Percentiles rank a stretch among this genome's conserved stretches.
These are phyloP conservation scores for Xestia xanthographa DNA, from an alignment of 2,888 invertebrate species.

Conservation along the genomic window DNA sequence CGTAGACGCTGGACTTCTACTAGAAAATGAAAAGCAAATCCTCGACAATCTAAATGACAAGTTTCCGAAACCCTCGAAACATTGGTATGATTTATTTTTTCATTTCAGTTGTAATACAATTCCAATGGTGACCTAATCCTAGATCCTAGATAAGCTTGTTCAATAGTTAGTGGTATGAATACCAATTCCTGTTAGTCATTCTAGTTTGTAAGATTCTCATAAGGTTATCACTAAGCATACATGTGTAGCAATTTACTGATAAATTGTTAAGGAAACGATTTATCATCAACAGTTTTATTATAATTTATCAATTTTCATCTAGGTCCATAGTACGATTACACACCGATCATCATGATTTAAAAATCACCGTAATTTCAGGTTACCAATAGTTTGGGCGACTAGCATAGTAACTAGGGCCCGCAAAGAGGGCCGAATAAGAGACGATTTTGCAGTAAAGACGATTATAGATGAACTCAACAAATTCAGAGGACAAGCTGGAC, in stretches of 20 bases:
- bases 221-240: conserved; percentile 27
- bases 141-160: conserved; percentile 9
- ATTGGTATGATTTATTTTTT: conserved; percentile 91
- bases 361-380: conserved; percentile 80
- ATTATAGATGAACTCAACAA: conserved; percentile 96
- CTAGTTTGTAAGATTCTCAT: conserved; percentile 1
- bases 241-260: conserved; percentile 40
- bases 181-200: conserved; percentile 23
- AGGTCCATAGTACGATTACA: neutral
- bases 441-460: conserved; percentile 98
- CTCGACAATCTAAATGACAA: conserved; percentile 94
- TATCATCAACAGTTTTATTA: conserved; percentile 22
- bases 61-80: conserved; percentile 96
- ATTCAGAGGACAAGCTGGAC: conserved; percentile 94
- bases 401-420: conserved; percentile 96
- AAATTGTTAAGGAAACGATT: conserved; percentile 43
- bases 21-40: conserved; percentile 95
- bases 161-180: conserved; percentile 24
- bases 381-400: conserved; percentile 97
- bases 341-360: neutral
- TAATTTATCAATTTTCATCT: neutral
- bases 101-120: neutral
- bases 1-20: conserved; percentile 95
- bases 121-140: conserved; percentile 16
- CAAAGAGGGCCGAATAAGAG: conserved; percentile 97